Evolutionary conservation across 2,797 vertebrate genomes (phyloP).

Genomic region (Diplodus puntazzo): DNA sequence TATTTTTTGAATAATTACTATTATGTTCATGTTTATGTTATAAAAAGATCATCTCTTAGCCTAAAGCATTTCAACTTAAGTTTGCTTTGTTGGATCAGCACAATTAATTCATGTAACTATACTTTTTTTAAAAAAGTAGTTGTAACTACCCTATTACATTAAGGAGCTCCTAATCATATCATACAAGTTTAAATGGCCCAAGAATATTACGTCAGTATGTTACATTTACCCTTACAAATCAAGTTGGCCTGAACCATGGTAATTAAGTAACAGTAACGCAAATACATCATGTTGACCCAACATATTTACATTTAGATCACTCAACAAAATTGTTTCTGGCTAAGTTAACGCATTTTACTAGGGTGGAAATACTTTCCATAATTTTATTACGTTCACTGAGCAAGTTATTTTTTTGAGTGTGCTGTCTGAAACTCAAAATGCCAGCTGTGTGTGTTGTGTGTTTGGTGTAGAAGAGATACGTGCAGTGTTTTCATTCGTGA

Average conservation of each 20-base stretch:
- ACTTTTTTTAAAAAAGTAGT: constrained; percentile 1
- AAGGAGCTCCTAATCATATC: not conserved
- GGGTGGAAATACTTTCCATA: not conserved
- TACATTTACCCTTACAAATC: not conserved
- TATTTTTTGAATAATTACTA: not conserved
- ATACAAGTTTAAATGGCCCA: not conserved
- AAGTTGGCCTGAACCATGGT: not conserved
- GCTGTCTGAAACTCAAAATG: not conserved
- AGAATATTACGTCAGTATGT: not conserved
- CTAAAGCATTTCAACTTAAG: not conserved
- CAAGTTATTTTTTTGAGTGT: not conserved
- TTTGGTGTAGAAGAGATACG: not conserved
- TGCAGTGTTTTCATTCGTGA: not conserved
- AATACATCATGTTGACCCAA: not conserved
- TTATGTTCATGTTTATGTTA: not conserved
- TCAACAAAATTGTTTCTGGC: not conserved
- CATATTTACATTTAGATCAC: not conserved
- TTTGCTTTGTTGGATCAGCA: not conserved
- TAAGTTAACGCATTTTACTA: not conserved
- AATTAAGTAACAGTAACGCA: not conserved
- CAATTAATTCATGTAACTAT: not conserved
- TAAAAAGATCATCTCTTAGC: too few relatives aligned
- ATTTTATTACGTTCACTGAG: not conserved
- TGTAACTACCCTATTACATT: not conserved
- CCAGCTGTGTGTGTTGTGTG: not conserved